Evolutionary conservation across 2,888 invertebrate species (phyloP), one percentile per base, ranked within the genome.

Genomic region (Ochropleura leucogaster): DNA sequence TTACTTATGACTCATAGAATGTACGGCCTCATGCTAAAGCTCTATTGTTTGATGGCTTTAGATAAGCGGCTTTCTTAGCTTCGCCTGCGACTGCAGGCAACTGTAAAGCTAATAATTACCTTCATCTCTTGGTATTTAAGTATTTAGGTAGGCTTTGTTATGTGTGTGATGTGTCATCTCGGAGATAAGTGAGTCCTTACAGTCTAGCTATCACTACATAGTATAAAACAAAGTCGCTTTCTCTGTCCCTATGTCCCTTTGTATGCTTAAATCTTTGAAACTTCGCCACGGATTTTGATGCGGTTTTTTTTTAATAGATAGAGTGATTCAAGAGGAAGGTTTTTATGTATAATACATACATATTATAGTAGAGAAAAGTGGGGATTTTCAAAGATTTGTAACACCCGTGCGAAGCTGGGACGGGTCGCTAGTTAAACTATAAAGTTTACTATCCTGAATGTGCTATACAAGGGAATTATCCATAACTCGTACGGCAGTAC

Each of bases 1-100:
- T 70, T 57, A 64, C 72, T 71, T 64, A 55, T 84, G 67, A 77
- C n/a, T 85, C 74, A 72, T 68, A 51, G n/a, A 53, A 55, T 14
- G 40, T 44, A 69, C 82, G 69, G 70, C 68, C 68, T 78, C 78
- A 72, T 53, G 20, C 63, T 44, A 68, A 80, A 82, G 79, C 74
- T 77, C 74, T 59, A 85, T 80, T 86, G 82, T 85, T 75, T 70
- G 62, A 79, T 70, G 68, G 71, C 72, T 62, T 72, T 47, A 83
- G 77, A 83, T 74, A 83, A 80, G 73, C 62, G 71, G 69, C 72
- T 79, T 83, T 84, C 79, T 76, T 74, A 74, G 72, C 74, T 71
- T 62, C 62, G 77, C 63, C 46, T 79, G 67, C 53, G 70, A 40
- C 63, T 59, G 55, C 72, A 53, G 44, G 62, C 70, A 57, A 65